Evolutionary conservation across 2,797 vertebrate species (phyloP).

Genomic region (Heliangelus exortis): DNA sequence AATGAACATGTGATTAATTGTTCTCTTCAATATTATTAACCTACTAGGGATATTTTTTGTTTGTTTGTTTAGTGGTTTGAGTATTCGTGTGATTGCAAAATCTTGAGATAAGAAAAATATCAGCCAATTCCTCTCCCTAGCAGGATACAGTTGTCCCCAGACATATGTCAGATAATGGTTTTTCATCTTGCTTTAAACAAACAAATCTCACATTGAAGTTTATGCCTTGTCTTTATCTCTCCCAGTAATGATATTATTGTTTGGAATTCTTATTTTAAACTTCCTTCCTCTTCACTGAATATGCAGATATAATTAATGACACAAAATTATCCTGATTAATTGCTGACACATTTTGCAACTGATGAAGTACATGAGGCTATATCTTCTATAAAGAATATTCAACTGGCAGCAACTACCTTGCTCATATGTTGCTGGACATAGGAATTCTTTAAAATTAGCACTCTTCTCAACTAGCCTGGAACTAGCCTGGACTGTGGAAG

Average conservation of each 20-base stretch:
- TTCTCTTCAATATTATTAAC: neutral
- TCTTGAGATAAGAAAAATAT: neutral
- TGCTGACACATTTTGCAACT: neutral
- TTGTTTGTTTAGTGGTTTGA: neutral
- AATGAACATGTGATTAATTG: neutral
- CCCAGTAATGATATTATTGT: neutral
- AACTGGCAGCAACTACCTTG: neutral
- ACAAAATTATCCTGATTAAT: neutral
- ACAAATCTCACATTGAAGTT: neutral
- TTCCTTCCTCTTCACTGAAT: neutral
- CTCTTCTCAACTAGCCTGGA: neutral
- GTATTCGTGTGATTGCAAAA: neutral
- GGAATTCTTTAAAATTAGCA: neutral
- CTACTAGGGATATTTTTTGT: neutral
- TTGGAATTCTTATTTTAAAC: neutral
- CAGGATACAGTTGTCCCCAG: neutral
- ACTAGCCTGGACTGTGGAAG: neutral
- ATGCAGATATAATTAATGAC: neutral
- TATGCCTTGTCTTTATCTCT: neutral
- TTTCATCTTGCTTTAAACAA: neutral
- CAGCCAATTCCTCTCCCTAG: neutral
- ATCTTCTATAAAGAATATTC: neutral
- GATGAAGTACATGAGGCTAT: neutral
- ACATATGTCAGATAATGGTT: neutral
- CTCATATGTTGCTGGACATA: fast-evolving